These are phyloP conservation scores for Todiramphus chloris DNA, from an alignment of 2,113 vertebrate species.

Conservation along the genomic window DNA sequence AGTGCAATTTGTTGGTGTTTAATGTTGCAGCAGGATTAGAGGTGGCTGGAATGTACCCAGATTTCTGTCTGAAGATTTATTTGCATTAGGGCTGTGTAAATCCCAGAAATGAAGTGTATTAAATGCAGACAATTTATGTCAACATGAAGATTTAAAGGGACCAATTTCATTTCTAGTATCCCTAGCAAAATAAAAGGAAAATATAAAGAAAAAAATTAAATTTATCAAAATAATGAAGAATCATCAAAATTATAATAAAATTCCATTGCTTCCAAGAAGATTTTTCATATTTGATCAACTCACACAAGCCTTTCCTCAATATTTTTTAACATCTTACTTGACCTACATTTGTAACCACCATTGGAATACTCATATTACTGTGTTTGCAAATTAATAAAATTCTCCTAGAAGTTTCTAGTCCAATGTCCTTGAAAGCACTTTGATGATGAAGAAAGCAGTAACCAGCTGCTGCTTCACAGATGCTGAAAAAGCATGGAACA, in stretches of 20 bases:
- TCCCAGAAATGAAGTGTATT: background rate
- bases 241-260: background rate
- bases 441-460: slow-evolving; percentile 73
- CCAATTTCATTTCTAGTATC: background rate
- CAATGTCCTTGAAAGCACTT: slow-evolving; percentile 80
- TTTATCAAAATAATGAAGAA: background rate
- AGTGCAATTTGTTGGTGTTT: background rate
- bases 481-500: slow-evolving; percentile 75
- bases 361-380: slow-evolving; percentile 15
- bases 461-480: slow-evolving; percentile 79
- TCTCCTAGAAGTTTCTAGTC: slow-evolving; percentile 71
- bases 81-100: background rate
- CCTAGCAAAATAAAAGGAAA: background rate
- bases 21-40: background rate
- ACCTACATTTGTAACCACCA: slow-evolving; percentile 46
- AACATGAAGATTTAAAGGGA: background rate
- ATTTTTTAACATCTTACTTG: slow-evolving; percentile 41
- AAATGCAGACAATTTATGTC: background rate
- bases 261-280: background rate
- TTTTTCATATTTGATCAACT: background rate
- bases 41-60: background rate
- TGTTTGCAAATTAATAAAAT: slow-evolving; percentile 68
- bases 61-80: background rate
- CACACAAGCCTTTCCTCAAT: background rate
- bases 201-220: background rate